Conservation (phyloP, 2,113 vertebrate species). For the Cottus gobio region DNA sequence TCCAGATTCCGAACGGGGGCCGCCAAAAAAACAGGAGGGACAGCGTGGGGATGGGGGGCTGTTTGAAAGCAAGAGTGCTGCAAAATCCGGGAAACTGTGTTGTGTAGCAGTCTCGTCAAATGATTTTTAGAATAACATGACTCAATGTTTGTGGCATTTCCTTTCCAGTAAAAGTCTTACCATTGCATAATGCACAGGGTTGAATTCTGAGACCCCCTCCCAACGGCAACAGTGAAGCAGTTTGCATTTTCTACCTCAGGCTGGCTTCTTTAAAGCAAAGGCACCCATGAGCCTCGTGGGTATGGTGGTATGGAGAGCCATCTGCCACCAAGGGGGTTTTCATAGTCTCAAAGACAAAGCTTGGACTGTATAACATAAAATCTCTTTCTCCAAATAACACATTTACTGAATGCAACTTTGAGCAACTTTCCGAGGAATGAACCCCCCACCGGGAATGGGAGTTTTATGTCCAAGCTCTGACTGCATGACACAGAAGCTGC, state of each 20-base stretch:
- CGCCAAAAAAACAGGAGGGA: slow-evolving; percentile 29
- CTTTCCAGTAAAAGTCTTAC: neutral
- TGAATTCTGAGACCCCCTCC: neutral
- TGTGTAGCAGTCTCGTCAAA: neutral
- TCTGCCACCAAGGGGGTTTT: neutral
- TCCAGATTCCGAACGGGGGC: slow-evolving; percentile 70
- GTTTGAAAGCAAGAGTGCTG: slow-evolving; percentile 29
- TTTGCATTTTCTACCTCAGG: neutral
- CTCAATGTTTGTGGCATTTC: neutral
- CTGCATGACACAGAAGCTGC: slow-evolving; percentile 7
- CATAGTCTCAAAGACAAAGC: neutral
- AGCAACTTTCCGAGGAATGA: too few species aligned
- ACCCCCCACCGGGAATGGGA: neutral
- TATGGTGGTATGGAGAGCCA: neutral
- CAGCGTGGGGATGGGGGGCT: neutral
- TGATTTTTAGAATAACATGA: neutral
- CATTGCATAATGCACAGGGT: neutral
- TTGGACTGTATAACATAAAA: neutral
- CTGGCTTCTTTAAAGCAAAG: neutral
- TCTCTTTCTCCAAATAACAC: neutral
- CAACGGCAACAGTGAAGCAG: neutral
- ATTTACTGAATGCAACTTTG: neutral
- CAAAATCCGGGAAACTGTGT: slow-evolving; percentile 36
- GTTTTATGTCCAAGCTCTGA: slow-evolving; percentile 11
- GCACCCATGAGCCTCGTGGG: neutral